Base-by-base conservation (phyloP, 2,113 vertebrate genomes). In the Macaca mulatta region DNA sequence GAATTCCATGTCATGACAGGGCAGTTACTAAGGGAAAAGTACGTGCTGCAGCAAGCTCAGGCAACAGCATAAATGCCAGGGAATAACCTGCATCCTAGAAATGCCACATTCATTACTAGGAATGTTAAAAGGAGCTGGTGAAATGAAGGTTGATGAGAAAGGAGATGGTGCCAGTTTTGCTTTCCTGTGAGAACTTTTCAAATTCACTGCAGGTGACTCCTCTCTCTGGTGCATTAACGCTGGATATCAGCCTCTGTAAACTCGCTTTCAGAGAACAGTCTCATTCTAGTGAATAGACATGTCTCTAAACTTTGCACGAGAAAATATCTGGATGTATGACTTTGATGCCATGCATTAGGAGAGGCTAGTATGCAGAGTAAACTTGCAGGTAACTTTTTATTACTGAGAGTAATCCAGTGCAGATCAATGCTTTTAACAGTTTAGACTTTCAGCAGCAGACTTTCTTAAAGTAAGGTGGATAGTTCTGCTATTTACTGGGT, bases 141-240 rank as follows among this genome's bases (percentile, higher is more conserved):
- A 67, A 25, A 50, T 16, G 2, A 13, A 17, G 8, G 3, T 1
- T 5, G 40, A 23, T 1, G 14, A 43, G 30, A 40, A 43, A 93
- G 52, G 25, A 64, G 25, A 13, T 0, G 4, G 6, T 32, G 0
- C 16, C 32, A 22, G 5, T 11, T 16, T 32, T 1, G 0, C 38
- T 48, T 43, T 35, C 69, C 13, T 3, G 16, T 11, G 17, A 48
- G 84, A 25, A 18, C 10, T 13, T 40, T 11, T 35, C 27, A 45
- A 18, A 16, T 13, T 43, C 1, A 4, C 38, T 0, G 0, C 18
- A 18, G 1, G 8, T 8, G 27, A 2, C 16, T 38, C n/a, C 14
- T 75, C 9, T 75, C 20, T 2, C 20, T 1, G 10, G 6, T 25
- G 2, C 40, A 5, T 1, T 9, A 23, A 18, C 18, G 2, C 43